Conservation (phyloP, 2,797 vertebrate species). For the Bradypodion ventrale region DNA sequence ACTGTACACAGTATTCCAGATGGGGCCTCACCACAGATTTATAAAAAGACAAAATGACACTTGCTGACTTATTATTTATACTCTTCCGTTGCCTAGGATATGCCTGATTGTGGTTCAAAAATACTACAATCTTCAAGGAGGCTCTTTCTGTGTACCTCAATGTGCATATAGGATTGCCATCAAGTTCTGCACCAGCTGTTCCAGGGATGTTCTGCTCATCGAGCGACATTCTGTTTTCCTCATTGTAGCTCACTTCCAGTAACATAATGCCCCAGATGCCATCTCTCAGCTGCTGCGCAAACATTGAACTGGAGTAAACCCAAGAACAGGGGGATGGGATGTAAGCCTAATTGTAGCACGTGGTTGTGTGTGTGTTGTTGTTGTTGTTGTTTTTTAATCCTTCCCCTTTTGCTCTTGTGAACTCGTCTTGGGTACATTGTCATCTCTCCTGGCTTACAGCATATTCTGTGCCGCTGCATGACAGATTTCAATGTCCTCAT, state of each 20-base stretch:
- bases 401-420: slow-evolving; percentile 1
- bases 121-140: too few species aligned
- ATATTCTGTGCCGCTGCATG: slow-evolving; percentile 3
- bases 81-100: too few species aligned
- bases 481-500: neutral
- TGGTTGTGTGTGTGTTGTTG: neutral
- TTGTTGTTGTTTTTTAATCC: neutral
- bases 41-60: too few species aligned
- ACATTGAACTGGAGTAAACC: slow-evolving; percentile 13
- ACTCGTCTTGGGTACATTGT: neutral
- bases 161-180: neutral
- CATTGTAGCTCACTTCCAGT: neutral
- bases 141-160: too few species aligned
- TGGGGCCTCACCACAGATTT: too few species aligned
- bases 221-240: neutral
- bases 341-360: neutral
- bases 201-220: neutral
- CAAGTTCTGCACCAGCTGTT: neutral
- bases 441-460: neutral
- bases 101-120: too few species aligned
- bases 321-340: neutral
- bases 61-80: too few species aligned
- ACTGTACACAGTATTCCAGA: too few species aligned
- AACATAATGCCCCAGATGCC: neutral
- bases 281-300: neutral